Base-by-base conservation (phyloP, 2,888 invertebrate species). In the Chaitophorus viminalis region DNA sequence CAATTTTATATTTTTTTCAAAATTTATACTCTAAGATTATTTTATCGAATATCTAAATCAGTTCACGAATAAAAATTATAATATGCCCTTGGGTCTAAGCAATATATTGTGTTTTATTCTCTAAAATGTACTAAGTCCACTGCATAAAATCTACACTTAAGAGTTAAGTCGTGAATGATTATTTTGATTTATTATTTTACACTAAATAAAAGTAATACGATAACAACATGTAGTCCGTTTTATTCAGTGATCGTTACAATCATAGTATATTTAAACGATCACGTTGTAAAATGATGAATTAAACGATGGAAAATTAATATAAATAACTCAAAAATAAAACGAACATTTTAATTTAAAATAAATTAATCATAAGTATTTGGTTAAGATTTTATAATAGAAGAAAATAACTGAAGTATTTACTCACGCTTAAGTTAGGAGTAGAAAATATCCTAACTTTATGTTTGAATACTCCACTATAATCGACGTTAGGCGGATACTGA, bases 401-500 rank as follows among this genome's bases (percentile, higher is more conserved):
- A 72, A 72, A 36, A 75, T 0, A 54, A 29, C 25, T 68, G 1
- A 31, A 79, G 72, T 54, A 39, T 54, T 74, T 87, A 87, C 87
- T 87, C 60, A 87, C 87, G 87, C 74, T 87, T 75, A 65, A 87
- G n/a, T 39, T 39, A 65, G 70, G 36, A 86, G 21, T 60, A 60
- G 31, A 39, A 81, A 79, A 81, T 75, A 31, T 68, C 65, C 85
- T 54, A 52, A 68, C 46, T 77, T 8, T 39, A 31, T 52, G 76
- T 68, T 68, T 68, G 31, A 65, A 87, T 46, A 68, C 46, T 65
- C 3, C 46, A 82, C 52, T 52, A 54, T 87, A 87, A 54, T 70
- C 36, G 74, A 87, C 81, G 39, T 60, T 87, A 87, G 74, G 29
- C 81, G 79, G 79, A 81, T 79, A 87, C 87, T 87, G 79, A 81